Evolutionary conservation across 2,888 invertebrate genomes (phyloP), one percentile per base, ranked within the genome.

Genomic region (Liodrosophila aerea): DNA sequence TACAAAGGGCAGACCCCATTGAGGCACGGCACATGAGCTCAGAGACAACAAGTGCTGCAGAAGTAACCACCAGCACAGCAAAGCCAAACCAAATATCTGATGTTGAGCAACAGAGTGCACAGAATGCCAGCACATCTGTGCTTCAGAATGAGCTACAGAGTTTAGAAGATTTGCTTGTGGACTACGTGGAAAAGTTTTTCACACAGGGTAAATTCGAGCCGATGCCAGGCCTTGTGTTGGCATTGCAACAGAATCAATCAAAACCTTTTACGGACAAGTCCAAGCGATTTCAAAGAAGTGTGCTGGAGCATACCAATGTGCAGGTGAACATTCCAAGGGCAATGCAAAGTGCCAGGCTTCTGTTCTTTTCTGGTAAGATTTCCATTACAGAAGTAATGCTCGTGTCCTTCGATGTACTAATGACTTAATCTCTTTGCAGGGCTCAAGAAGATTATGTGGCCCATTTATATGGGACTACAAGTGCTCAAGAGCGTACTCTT

Each of bases 371-470:
- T 86, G 92, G 93, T 93, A 89, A 91, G 90, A 9, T 22, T 2
- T 22, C 22, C 22, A 22, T 22, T 22, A 5, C 22, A n/a, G 1
- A 9, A 22, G 7, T 7, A n/a, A n/a, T n/a, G n/a, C n/a, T n/a
- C 22, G 22, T 4, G 22, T 22, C 22, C 22, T 22, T 22, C 5
- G 11, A 12, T 1, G 41, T 9, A 16, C 15, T 70, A 15, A 56
- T 30, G 29, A 37, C 29, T 56, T 54, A 9, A 90, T 93, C 33
- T 30, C 91, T 93, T 94, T 40, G 93, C 94, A 89, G 96, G 95
- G 22, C 90, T 97, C 57, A 96, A 96, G 91, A 96, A 96, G 89
- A 92, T 96, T 70, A 92, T 96, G 85, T 92, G 96, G 83, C 96
- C 96, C 0, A 90, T 97, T 47, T 92, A 96, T 81, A 93, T 97